Evolutionary conservation across 2,888 invertebrate genomes (phyloP).

Genomic region (Conchocele bisecta): DNA sequence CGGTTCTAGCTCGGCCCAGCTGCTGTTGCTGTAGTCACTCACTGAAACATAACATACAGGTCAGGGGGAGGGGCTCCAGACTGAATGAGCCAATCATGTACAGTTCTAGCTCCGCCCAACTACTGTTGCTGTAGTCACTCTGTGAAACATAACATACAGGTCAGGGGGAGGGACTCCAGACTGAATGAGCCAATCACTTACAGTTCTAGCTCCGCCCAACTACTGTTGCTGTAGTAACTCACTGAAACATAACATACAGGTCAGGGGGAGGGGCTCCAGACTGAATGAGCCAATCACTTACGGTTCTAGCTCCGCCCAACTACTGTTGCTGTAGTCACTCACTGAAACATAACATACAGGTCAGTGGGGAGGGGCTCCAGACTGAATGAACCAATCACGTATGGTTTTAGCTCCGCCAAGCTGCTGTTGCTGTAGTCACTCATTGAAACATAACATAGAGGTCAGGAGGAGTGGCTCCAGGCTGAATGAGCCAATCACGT

Average conservation of each 20-base stretch:
- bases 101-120: constrained; percentile 95
- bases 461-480: constrained; percentile 90
- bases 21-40: constrained; percentile 88
- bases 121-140: constrained; percentile 88
- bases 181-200: constrained; percentile 95
- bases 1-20: constrained; percentile 95
- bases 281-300: constrained; percentile 94
- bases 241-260: constrained; percentile 88
- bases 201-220: constrained; percentile 95
- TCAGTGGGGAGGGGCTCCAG: constrained; percentile 92
- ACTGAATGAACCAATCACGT: constrained; percentile 96
- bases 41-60: too few relatives aligned
- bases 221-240: constrained; percentile 88
- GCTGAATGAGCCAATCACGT: constrained; percentile 94
- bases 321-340: constrained; percentile 92
- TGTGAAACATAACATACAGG: constrained; percentile 86
- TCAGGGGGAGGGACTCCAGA: constrained; percentile 90
- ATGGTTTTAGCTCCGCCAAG: constrained; percentile 95
- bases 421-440: constrained; percentile 89
- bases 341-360: constrained; percentile 93
- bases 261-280: constrained; percentile 90
- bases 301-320: constrained; percentile 95
- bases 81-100: constrained; percentile 95
- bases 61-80: constrained; percentile 91
- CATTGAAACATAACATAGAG: constrained; percentile 87